Conservation (phyloP, 2,888 invertebrate genomes). For the Archaeoteleia sp. region DNA sequence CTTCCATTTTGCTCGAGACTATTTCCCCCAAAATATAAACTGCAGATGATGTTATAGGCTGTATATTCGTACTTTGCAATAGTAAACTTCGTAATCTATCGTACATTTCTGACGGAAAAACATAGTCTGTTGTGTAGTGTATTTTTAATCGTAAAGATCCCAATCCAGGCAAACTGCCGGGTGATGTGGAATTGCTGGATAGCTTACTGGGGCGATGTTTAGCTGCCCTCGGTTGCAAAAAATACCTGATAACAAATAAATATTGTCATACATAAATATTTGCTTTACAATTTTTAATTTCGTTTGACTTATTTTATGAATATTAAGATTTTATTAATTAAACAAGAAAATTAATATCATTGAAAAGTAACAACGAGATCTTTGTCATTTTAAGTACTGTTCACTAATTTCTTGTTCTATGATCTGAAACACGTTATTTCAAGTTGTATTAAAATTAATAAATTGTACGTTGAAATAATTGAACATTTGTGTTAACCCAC, state of each 20-base stretch:
- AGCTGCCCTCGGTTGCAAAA: conserved; percentile 82
- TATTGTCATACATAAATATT: neutral
- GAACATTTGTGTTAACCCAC: no score
- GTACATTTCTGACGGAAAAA: conserved; percentile 89
- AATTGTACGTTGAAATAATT: no score
- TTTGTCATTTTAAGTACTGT: no score
- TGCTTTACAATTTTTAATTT: no score
- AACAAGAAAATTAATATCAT: no score
- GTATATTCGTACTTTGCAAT: conserved; percentile 82
- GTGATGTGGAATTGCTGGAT: conserved; percentile 82
- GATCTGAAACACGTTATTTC: no score
- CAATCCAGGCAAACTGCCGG: conserved; percentile 84
- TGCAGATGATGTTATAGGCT: conserved; percentile 87
- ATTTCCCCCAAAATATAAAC: conserved; percentile 91
- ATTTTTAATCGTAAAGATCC: conserved; percentile 91
- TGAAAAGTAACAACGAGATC: no score
- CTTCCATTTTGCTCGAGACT: conserved; percentile 89
- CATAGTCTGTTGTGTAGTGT: conserved; percentile 92
- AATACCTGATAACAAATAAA: conserved; percentile 79
- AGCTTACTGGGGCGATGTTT: conserved; percentile 77
- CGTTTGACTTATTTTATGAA: no score
- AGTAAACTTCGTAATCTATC: conserved; percentile 85
- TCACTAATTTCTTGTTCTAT: no score
- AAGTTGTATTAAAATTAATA: no score
- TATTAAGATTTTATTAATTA: no score